Conservation (phyloP, 2,888 invertebrate genomes). For the Sipunculus nudus region DNA sequence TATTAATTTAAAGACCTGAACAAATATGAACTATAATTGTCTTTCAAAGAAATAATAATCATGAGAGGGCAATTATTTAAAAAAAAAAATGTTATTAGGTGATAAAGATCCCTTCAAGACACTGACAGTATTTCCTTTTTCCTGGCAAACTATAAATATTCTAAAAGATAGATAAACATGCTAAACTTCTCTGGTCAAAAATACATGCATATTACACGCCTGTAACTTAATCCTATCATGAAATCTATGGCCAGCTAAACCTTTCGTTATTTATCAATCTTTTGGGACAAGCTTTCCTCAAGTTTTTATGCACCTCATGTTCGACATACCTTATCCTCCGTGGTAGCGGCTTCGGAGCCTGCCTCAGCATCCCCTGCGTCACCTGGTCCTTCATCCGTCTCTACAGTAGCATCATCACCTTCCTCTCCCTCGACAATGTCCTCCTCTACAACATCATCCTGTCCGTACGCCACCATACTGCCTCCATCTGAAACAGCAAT, state of each 20-base stretch:
- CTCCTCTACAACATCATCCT: constrained; percentile 47
- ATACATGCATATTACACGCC: no score
- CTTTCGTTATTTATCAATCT: not conserved
- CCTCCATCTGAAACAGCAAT: no score
- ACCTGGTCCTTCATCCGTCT: constrained; percentile 52
- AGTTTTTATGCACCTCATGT: not conserved
- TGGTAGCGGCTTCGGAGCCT: constrained; percentile 4
- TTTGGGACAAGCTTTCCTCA: not conserved
- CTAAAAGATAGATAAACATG: no score
- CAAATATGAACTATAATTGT: no score
- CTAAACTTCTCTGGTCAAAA: no score
- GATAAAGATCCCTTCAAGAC: no score
- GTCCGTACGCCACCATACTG: constrained; percentile 14
- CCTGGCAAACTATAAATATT: no score
- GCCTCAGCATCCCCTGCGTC: constrained; percentile 38
- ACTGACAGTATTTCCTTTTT: no score
- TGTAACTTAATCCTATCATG: not conserved
- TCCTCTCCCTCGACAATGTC: constrained; percentile 48
- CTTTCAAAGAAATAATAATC: no score
- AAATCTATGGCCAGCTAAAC: not conserved
- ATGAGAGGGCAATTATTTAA: no score
- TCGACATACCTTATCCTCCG: constrained; percentile 5
- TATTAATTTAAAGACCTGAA: no score
- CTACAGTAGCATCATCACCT: constrained; percentile 55
- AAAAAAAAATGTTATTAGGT: no score